Percentiles rank a stretch among this genome's conserved stretches.
These are phyloP conservation scores for Platalea minor DNA, from an alignment of 2,797 vertebrate species.

Conservation along the genomic window DNA sequence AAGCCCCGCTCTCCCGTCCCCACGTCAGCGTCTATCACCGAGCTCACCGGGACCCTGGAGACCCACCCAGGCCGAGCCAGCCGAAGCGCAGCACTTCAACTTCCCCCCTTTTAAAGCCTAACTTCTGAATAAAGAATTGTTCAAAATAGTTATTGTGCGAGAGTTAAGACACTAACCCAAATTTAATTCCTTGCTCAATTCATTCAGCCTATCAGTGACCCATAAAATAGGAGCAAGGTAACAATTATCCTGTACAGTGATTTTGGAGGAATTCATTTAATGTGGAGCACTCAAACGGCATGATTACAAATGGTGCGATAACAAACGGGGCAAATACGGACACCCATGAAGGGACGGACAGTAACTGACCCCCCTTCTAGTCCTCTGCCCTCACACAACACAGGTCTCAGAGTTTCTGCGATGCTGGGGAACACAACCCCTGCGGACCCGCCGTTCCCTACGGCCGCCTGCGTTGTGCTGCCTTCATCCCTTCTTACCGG, in stretches of 20 bases:
- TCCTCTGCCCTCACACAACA: background rate
- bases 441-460: background rate
- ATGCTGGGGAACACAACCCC: fast-evolving
- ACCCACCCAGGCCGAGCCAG: background rate
- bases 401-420: background rate
- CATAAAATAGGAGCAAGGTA: background rate
- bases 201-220: background rate
- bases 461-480: fast-evolving
- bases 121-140: background rate
- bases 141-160: background rate
- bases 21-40: background rate
- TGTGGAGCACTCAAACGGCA: background rate
- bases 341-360: background rate
- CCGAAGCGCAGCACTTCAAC: background rate
- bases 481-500: background rate
- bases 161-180: background rate
- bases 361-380: background rate
- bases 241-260: background rate
- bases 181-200: background rate
- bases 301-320: background rate
- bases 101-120: background rate
- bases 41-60: background rate
- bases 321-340: background rate
- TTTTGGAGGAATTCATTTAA: background rate
- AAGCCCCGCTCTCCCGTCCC: background rate